These are phyloP conservation scores for Amblyopsis hoosieri DNA, from an alignment of 2,797 vertebrate species.

Conservation along the genomic window DNA sequence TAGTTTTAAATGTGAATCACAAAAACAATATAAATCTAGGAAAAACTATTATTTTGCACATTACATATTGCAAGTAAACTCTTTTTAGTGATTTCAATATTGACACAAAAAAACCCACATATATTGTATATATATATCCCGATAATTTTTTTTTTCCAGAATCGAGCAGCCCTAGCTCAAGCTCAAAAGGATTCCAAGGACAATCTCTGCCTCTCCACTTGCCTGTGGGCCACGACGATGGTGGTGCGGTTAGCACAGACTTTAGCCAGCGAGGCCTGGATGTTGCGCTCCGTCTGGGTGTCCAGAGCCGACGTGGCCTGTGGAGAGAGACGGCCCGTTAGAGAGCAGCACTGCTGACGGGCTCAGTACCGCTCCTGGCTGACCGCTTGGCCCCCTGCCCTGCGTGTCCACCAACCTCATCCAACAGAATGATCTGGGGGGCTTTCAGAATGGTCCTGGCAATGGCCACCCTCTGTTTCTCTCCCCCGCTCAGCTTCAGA, in stretches of 20 bases:
- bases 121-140: too few species aligned
- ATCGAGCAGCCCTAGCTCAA: too few species aligned
- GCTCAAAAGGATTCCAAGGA: background rate
- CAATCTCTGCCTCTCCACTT: conserved; percentile 12
- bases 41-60: too few species aligned
- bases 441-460: conserved; percentile 95
- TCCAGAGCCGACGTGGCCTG: conserved; percentile 95
- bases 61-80: too few species aligned
- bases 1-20: too few species aligned
- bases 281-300: conserved; percentile 93
- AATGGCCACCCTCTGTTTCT: conserved; percentile 95
- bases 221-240: conserved; percentile 95
- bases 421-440: conserved; percentile 90
- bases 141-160: too few species aligned
- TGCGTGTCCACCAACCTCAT: conserved; percentile 81
- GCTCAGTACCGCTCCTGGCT: background rate
- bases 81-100: too few species aligned
- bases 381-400: background rate
- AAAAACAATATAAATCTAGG: too few species aligned
- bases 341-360: background rate
- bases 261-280: conserved; percentile 91
- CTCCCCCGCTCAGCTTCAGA: conserved; percentile 94
- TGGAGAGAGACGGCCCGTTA: background rate
- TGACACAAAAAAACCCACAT: too few species aligned
- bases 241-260: conserved; percentile 90